Evolutionary conservation across 2,113 vertebrate genomes (phyloP).

Genomic region (Neodon shergylaensis): DNA sequence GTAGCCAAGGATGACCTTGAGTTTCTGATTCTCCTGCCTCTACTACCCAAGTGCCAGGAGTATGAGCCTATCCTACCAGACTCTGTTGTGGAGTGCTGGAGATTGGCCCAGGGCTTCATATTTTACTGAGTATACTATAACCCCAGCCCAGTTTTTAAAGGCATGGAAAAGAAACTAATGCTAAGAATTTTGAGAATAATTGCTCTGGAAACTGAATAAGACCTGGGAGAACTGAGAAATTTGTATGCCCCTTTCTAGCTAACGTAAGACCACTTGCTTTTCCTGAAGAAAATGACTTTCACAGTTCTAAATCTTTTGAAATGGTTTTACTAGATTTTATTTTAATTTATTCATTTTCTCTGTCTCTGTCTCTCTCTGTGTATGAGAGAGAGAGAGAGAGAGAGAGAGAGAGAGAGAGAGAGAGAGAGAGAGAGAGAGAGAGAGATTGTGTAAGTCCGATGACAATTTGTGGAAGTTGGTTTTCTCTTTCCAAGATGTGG

Average conservation of each 20-base stretch:
- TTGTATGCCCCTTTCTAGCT: not conserved
- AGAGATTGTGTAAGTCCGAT: not conserved
- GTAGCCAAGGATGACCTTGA: not conserved
- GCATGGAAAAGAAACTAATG: not conserved
- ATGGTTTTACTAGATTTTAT: not conserved
- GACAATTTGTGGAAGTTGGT: not conserved
- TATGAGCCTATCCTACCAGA: not conserved
- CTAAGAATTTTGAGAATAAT: not conserved
- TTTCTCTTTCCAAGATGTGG: not conserved
- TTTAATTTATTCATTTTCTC: not conserved
- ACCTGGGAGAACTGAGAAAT: not conserved
- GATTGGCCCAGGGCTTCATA: not conserved
- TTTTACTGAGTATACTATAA: not conserved
- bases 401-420: too few species aligned
- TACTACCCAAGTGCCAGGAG: not conserved
- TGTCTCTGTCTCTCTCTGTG: not conserved
- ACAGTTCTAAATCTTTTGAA: not conserved
- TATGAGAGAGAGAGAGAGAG: not conserved
- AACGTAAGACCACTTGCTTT: not conserved
- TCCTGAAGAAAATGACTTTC: not conserved
- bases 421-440: not conserved
- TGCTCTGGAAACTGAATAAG: not conserved
- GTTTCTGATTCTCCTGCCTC: not conserved
- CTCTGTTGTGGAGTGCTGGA: not conserved
- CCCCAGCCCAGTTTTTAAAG: not conserved